These are phyloP conservation scores for Philopedon plagiatum DNA, from an alignment of 2,888 invertebrate species.

Conservation along the genomic window DNA sequence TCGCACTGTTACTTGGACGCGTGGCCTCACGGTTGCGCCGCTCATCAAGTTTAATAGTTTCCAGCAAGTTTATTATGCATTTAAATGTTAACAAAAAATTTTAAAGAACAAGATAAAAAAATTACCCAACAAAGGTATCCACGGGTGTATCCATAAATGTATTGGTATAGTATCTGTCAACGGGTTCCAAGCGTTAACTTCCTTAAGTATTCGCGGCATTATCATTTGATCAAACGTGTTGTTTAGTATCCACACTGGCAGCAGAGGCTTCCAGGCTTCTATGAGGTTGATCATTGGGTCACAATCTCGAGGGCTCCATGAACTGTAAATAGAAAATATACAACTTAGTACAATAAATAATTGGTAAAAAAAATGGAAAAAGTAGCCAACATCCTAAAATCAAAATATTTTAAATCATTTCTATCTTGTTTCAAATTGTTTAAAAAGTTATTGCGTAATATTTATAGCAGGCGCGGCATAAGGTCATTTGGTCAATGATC, in stretches of 20 bases:
- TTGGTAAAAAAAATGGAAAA: background rate
- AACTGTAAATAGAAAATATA: conserved; percentile 67
- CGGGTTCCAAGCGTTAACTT: conserved; percentile 95
- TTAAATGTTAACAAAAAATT: too few relatives aligned
- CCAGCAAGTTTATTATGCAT: too few relatives aligned
- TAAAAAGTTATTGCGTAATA: too few relatives aligned
- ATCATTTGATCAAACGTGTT: conserved; percentile 88
- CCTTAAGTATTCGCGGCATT: conserved; percentile 80
- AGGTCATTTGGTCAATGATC: too few relatives aligned
- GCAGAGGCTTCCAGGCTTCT: conserved; percentile 83
- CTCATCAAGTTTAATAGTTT: too few relatives aligned
- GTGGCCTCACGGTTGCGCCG: too few relatives aligned
- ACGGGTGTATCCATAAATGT: conserved; percentile 97
- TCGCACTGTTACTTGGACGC: too few relatives aligned
- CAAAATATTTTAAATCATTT: too few relatives aligned
- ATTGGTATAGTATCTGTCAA: conserved; percentile 94
- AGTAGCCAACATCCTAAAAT: too few relatives aligned
- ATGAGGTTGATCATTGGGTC: conserved; percentile 85
- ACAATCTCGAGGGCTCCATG: conserved; percentile 88
- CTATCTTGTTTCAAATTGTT: too few relatives aligned
- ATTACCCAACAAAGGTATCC: conserved; percentile 88
- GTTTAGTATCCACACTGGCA: conserved; percentile 88
- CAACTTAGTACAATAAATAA: background rate
- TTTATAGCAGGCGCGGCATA: too few relatives aligned
- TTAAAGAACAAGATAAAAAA: conserved; percentile 2